Percentiles rank a stretch among this genome's conserved stretches.
Evolutionary conservation across 2,113 vertebrate genomes (phyloP).

Genomic region (Ictalurus punctatus): DNA sequence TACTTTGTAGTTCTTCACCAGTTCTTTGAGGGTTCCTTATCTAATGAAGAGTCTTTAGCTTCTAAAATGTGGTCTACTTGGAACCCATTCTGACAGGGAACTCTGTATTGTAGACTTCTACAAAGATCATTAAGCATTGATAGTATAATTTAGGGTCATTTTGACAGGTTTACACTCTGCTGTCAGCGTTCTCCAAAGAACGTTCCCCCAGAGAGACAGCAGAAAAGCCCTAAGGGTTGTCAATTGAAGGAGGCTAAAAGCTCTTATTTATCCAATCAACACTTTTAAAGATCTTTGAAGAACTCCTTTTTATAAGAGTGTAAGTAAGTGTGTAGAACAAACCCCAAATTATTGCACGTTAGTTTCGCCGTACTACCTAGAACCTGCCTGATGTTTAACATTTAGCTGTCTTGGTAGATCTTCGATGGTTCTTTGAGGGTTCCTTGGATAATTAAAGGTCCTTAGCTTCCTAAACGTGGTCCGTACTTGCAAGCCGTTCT

Average conservation of each 20-base stretch:
- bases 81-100: background rate
- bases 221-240: background rate
- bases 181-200: background rate
- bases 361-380: background rate
- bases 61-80: background rate
- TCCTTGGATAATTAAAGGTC: background rate
- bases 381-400: background rate
- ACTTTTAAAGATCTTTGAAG: background rate
- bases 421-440: background rate
- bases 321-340: background rate
- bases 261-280: background rate
- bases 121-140: background rate
- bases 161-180: background rate
- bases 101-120: background rate
- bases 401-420: background rate
- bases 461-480: background rate
- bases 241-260: background rate
- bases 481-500: background rate
- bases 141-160: background rate
- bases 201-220: background rate
- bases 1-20: too few species aligned
- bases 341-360: background rate
- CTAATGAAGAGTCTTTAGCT: background rate
- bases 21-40: background rate
- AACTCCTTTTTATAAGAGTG: background rate